Percentiles rank a stretch among this genome's conserved stretches.
Conservation (phyloP, 35 echinoderm and acorn worm genomes). For the Strongylocentrotus purpuratus region DNA sequence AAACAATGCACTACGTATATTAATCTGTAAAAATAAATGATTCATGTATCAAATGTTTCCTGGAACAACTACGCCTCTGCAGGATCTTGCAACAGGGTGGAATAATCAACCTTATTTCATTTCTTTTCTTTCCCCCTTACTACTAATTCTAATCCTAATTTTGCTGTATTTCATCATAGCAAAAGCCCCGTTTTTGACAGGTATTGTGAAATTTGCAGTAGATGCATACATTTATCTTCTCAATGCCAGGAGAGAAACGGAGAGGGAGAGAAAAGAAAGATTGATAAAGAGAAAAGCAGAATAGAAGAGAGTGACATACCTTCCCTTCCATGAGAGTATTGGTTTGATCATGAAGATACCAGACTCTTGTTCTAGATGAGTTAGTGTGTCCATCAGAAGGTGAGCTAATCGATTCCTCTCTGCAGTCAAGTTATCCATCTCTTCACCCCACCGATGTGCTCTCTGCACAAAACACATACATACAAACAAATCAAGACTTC, state of each 20-base stretch:
- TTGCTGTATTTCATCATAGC: background rate
- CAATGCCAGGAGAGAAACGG: background rate
- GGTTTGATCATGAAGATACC: conserved; percentile 99
- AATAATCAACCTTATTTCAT: background rate
- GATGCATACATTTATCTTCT: background rate
- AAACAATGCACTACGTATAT: background rate
- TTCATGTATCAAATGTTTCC: background rate
- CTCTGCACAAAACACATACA: conserved; percentile 56
- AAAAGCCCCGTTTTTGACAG: background rate
- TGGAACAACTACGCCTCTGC: background rate
- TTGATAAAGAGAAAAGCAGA: background rate
- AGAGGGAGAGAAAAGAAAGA: background rate
- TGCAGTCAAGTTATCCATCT: conserved; percentile 87
- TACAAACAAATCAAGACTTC: background rate
- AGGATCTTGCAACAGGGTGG: background rate
- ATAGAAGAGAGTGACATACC: conserved; percentile 57
- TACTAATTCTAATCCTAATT: background rate
- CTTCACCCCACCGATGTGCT: conserved; percentile 94
- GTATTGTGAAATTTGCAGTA: background rate
- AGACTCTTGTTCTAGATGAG: conserved; percentile 89
- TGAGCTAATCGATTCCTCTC: conserved; percentile 82
- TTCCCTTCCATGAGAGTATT: conserved; percentile 97
- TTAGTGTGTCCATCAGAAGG: conserved; percentile 83
- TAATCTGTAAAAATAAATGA: background rate
- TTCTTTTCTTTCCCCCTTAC: background rate